phyloP scores from a whole-genome alignment of 2,113 vertebrate species.

The Peromyscus leucopus region DNA sequence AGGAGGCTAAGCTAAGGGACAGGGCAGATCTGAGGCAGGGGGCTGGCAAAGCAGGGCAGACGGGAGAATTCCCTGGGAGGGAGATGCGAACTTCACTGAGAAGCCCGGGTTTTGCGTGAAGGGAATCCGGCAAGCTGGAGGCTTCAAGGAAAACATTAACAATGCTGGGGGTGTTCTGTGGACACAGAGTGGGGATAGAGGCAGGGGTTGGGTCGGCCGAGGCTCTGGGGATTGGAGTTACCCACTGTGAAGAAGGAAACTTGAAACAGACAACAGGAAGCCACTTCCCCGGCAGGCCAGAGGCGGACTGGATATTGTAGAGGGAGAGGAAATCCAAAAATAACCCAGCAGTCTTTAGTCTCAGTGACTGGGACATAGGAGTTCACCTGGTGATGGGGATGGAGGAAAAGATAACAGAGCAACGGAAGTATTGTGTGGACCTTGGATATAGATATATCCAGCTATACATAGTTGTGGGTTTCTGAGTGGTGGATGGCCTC shows the following conservation, averaged over 20 bases:
- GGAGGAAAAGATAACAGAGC: not conserved
- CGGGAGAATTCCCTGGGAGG: not conserved
- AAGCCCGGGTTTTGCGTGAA: not conserved
- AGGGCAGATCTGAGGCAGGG: accelerated
- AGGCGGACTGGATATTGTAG: not conserved
- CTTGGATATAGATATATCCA: not conserved
- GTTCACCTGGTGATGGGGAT: not conserved
- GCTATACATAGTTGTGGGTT: not conserved
- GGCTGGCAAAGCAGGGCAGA: accelerated
- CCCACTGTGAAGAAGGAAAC: not conserved
- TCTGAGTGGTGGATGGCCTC: not conserved
- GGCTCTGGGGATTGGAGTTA: not conserved
- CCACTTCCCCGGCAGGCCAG: not conserved
- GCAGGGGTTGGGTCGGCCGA: accelerated
- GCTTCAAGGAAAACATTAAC: not conserved
- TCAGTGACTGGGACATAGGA: not conserved
- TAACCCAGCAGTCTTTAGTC: not conserved
- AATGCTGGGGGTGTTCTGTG: not conserved
- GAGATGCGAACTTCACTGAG: not conserved
- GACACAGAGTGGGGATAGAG: not conserved
- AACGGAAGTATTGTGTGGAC: not conserved
- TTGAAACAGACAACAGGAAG: not conserved
- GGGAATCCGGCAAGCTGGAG: not conserved
- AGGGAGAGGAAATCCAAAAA: not conserved
- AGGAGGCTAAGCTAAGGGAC: accelerated